These are phyloP conservation scores for Ceratina calcarata DNA, from an alignment of 1,140 invertebrate species.

Conservation along the genomic window DNA sequence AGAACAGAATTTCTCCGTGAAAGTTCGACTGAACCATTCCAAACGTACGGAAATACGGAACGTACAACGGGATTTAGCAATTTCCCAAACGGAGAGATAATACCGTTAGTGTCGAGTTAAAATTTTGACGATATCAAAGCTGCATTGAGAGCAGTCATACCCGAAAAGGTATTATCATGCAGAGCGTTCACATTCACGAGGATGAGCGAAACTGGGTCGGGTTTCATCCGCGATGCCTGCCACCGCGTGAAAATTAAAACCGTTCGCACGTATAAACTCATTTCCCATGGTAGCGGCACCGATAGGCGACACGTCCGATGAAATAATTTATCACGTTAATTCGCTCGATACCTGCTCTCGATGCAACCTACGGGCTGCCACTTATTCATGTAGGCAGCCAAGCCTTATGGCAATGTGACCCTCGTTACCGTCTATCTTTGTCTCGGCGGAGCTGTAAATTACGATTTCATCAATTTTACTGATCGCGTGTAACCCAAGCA, in stretches of 20 bases:
- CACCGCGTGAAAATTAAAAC: neutral
- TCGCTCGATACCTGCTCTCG: neutral
- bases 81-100: neutral
- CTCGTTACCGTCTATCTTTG: constrained; percentile 45
- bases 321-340: constrained; percentile 3
- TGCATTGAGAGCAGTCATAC: too few species aligned
- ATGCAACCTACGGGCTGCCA: too few species aligned
- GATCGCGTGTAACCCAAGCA: too few species aligned
- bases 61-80: neutral
- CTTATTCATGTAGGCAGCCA: too few species aligned
- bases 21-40: too few species aligned
- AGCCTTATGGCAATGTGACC: constrained; percentile 47
- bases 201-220: neutral
- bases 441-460: constrained; percentile 43
- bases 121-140: neutral
- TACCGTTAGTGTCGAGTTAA: neutral
- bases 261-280: neutral
- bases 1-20: too few species aligned
- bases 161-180: neutral
- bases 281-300: neutral
- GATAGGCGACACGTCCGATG: neutral
- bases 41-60: too few species aligned
- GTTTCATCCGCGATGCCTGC: neutral
- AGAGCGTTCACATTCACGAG: neutral
- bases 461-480: neutral